These are phyloP conservation scores for Ceratosolen solmsi DNA, from an alignment of 1,140 invertebrate genomes.

Conservation along the genomic window DNA sequence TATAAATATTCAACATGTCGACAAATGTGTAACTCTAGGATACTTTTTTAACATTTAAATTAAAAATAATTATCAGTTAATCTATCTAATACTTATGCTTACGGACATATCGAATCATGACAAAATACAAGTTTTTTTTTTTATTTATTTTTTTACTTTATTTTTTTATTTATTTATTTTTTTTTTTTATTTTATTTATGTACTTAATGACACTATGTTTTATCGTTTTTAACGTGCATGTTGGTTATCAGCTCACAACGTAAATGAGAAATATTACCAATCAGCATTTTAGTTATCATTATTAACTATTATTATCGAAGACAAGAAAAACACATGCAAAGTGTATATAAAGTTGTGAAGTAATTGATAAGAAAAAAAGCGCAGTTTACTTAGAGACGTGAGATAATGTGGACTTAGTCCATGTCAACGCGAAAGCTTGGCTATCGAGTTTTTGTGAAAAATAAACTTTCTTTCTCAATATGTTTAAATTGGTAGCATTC, in stretches of 20 bases:
- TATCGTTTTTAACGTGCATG: background rate
- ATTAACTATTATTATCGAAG: background rate
- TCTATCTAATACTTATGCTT: background rate
- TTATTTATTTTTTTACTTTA: too few species aligned
- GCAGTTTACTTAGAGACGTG: conserved; percentile 33
- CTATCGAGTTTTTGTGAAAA: background rate
- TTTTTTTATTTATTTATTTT: too few species aligned
- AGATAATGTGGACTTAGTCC: conserved; percentile 13
- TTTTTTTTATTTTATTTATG: too few species aligned
- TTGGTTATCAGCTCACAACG: background rate
- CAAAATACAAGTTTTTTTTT: background rate
- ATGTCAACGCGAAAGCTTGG: background rate
- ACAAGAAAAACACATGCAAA: background rate
- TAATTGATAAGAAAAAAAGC: conserved; percentile 41
- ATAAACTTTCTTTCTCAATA: background rate
- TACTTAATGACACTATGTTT: background rate
- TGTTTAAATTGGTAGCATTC: background rate
- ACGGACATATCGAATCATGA: background rate
- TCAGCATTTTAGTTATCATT: background rate
- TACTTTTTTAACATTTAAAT: too few species aligned
- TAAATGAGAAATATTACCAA: background rate
- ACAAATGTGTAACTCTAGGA: too few species aligned
- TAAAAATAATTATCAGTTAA: background rate
- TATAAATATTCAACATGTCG: too few species aligned
- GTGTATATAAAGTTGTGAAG: conserved; percentile 17